phyloP scores from a whole-genome alignment of 2,113 vertebrate species.

The Ammospiza caudacuta region DNA sequence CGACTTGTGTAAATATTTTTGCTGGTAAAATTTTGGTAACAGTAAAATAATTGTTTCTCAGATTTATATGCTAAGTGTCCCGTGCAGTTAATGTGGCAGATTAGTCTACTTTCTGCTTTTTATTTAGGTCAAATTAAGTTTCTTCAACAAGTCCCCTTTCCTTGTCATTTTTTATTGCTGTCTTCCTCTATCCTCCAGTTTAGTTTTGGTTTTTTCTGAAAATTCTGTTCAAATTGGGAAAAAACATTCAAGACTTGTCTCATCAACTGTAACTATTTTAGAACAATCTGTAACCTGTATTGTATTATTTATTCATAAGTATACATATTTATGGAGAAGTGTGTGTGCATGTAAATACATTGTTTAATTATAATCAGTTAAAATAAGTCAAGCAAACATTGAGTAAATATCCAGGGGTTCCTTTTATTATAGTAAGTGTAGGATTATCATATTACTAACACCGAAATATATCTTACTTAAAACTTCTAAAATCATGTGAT shows the following conservation, averaged over 20 bases:
- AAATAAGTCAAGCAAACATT: background rate
- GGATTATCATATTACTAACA: background rate
- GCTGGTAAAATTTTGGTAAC: background rate
- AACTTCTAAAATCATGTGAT: background rate
- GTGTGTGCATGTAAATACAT: background rate
- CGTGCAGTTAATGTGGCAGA: background rate
- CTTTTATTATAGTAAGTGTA: background rate
- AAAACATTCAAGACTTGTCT: background rate
- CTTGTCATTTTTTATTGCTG: background rate
- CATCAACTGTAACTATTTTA: background rate
- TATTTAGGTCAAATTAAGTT: background rate
- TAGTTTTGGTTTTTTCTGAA: background rate
- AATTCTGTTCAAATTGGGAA: background rate
- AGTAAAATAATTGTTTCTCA: background rate
- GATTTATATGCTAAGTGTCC: background rate
- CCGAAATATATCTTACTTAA: background rate
- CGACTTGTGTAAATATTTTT: background rate
- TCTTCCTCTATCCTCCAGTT: background rate
- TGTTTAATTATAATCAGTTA: background rate
- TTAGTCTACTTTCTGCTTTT: background rate
- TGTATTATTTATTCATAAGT: background rate
- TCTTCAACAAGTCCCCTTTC: background rate
- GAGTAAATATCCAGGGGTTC: accelerated
- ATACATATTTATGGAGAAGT: background rate
- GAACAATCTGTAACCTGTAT: background rate